These are phyloP conservation scores for Dendrophyllia cribrosa DNA, from an alignment of 64 coral and sea anemone species.

Conservation along the genomic window DNA sequence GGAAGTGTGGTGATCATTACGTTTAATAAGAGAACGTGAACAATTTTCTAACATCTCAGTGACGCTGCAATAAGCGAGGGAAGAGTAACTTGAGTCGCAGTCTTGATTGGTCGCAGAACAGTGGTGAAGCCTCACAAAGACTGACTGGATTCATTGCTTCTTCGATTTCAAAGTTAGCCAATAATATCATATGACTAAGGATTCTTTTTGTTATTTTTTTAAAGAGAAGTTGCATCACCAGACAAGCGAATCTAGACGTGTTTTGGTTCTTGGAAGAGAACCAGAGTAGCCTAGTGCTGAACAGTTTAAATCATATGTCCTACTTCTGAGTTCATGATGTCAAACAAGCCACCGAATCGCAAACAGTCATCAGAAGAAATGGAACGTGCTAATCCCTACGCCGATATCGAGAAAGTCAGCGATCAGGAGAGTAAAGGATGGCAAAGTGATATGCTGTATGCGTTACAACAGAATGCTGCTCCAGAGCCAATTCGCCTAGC, in stretches of 20 bases:
- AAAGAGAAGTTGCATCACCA: background rate
- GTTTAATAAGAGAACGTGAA: background rate
- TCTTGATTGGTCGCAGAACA: background rate
- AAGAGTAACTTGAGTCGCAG: background rate
- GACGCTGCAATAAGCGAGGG: background rate
- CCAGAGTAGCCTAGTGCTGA: background rate
- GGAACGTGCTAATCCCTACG: slow-evolving; percentile 9
- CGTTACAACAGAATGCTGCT: slow-evolving; percentile 88
- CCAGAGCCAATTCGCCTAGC: slow-evolving; percentile 97
- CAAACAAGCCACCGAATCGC: slow-evolving; percentile 24
- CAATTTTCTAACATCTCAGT: background rate
- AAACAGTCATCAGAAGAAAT: background rate
- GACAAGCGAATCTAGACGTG: background rate
- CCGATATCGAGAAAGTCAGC: background rate
- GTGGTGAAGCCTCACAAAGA: background rate
- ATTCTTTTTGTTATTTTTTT: background rate
- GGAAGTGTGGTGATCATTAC: background rate
- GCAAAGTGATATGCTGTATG: slow-evolving; percentile 84
- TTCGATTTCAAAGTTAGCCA: background rate
- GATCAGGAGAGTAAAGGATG: slow-evolving; percentile 34
- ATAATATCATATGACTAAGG: background rate
- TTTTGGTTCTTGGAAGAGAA: background rate
- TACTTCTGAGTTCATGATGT: background rate
- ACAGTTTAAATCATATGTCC: too few species aligned
- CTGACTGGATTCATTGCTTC: background rate